Conservation (phyloP, 2,797 vertebrate species). For the Pseudochirops cupreus region DNA sequence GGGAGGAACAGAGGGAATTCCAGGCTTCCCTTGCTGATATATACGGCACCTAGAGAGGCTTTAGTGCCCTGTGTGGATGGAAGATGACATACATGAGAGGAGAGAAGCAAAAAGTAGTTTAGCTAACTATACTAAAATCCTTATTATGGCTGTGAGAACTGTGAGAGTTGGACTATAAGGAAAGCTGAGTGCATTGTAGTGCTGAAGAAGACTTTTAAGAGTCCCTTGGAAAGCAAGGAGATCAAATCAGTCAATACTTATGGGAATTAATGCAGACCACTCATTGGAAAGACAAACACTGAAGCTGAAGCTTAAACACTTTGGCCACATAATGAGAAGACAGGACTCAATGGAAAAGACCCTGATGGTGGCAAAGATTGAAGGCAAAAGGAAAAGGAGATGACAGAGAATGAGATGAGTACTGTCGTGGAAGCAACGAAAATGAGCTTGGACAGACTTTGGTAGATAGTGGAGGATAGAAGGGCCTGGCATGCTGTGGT, state of each 20-base stretch:
- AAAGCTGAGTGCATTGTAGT: no score
- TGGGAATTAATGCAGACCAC: background rate
- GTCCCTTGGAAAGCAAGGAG: no score
- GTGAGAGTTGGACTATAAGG: background rate
- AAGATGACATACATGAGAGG: background rate
- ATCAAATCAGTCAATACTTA: background rate
- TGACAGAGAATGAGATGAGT: background rate
- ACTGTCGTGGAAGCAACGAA: background rate
- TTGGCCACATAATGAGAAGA: background rate
- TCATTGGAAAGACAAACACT: background rate
- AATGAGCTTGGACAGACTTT: background rate
- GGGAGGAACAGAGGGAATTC: background rate
- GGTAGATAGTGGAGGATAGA: background rate
- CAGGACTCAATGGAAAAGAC: background rate
- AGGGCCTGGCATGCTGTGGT: background rate
- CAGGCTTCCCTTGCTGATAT: background rate
- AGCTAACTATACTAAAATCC: background rate
- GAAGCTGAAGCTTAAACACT: background rate
- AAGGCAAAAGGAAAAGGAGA: background rate
- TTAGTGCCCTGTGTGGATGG: background rate
- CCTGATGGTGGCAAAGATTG: background rate
- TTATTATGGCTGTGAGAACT: background rate
- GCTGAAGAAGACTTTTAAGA: no score
- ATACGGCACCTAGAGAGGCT: background rate
- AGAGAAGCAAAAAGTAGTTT: background rate